Conservation (phyloP, 1,140 invertebrate species). For the Littorina saxatilis region DNA sequence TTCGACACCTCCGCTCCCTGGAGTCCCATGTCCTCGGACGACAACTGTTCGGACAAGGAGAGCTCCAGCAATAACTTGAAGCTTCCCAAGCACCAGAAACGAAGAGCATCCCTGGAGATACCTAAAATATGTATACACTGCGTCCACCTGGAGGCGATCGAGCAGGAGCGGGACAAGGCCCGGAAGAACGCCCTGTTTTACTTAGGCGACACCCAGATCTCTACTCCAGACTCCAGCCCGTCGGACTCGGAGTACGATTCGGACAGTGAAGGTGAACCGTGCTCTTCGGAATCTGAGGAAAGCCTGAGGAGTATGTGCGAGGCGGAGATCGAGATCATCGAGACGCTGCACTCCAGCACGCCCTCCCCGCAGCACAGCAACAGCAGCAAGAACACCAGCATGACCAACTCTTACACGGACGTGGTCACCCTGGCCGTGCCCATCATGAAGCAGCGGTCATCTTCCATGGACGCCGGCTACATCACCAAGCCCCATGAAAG, state of each 20-base stretch:
- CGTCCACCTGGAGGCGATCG: slow-evolving; percentile 75
- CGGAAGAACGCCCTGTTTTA: slow-evolving; percentile 41
- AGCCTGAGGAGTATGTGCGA: background rate
- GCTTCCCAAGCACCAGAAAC: slow-evolving; percentile 55
- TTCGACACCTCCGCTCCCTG: slow-evolving; percentile 49
- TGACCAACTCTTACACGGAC: slow-evolving; percentile 52
- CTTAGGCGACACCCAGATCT: slow-evolving; percentile 48
- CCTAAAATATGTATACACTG: slow-evolving; percentile 71
- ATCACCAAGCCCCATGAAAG: slow-evolving; percentile 39
- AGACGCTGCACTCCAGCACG: background rate
- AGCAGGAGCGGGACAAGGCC: slow-evolving; percentile 49
- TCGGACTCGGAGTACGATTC: background rate
- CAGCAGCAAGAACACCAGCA: background rate
- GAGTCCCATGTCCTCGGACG: slow-evolving; percentile 58
- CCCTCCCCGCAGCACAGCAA: background rate
- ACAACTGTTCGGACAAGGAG: slow-evolving; percentile 59
- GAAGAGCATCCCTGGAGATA: slow-evolving; percentile 65
- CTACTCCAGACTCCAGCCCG: background rate
- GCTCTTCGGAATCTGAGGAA: background rate
- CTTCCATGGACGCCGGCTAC: slow-evolving; percentile 68
- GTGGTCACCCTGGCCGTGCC: slow-evolving; percentile 70
- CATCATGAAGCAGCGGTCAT: slow-evolving; percentile 67
- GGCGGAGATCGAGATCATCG: slow-evolving; percentile 9
- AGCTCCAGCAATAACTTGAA: slow-evolving; percentile 37
- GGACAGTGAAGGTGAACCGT: slow-evolving; percentile 33